These are phyloP conservation scores for Bovichtus diacanthus DNA, from an alignment of 2,797 vertebrate species.

Conservation along the genomic window DNA sequence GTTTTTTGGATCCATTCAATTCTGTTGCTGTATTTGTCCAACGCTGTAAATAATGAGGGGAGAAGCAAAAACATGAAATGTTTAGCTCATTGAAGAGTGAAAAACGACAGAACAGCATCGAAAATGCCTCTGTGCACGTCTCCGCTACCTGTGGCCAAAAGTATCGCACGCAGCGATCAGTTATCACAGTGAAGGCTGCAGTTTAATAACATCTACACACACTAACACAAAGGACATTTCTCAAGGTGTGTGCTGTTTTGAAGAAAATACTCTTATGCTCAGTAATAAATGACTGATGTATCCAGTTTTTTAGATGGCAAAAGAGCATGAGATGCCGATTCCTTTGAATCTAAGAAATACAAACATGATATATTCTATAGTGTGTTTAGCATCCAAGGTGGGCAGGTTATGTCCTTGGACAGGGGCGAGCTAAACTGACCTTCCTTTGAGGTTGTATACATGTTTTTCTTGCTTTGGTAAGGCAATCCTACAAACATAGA, in stretches of 20 bases:
- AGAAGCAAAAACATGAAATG: background rate
- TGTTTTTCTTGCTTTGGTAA: background rate
- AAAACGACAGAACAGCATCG: background rate
- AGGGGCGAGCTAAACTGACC: slow-evolving; percentile 77
- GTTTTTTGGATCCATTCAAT: background rate
- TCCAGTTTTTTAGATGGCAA: background rate
- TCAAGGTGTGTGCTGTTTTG: background rate
- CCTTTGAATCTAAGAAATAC: background rate
- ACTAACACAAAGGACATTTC: background rate
- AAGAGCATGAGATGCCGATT: background rate
- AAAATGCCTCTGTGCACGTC: background rate
- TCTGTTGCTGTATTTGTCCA: background rate
- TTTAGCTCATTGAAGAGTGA: background rate
- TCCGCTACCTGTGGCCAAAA: background rate
- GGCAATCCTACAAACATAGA: background rate
- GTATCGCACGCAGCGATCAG: background rate
- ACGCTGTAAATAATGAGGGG: background rate
- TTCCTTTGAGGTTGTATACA: slow-evolving; percentile 56
- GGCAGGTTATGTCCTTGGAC: background rate
- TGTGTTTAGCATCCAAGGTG: background rate
- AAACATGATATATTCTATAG: background rate
- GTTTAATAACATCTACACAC: background rate
- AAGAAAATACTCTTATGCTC: background rate
- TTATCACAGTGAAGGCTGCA: background rate
- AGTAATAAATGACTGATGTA: background rate